Conservation (phyloP, 2,888 invertebrate species). For the Oxytorus armatus region DNA sequence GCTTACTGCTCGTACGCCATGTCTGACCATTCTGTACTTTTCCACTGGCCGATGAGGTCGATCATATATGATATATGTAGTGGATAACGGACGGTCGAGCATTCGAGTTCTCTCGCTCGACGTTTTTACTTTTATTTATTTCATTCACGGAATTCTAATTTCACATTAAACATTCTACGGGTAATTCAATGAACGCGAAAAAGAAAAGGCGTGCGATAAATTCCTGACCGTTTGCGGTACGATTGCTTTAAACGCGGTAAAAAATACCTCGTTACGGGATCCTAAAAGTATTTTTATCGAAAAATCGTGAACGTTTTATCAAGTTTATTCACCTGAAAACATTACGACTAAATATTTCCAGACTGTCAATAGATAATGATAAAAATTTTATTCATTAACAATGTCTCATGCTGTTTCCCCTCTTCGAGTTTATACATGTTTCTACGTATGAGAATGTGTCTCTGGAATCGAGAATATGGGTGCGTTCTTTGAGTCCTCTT, state of each 20-base stretch:
- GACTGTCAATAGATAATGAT: too few species aligned
- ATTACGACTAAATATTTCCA: too few species aligned
- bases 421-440: neutral
- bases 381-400: too few species aligned
- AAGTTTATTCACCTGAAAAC: too few species aligned
- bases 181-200: neutral
- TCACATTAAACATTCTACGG: slow-evolving; percentile 22
- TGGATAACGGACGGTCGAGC: slow-evolving; percentile 43
- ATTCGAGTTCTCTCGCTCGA: slow-evolving; percentile 41
- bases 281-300: too few species aligned
- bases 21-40: slow-evolving; percentile 69
- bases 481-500: neutral
- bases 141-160: slow-evolving; percentile 33
- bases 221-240: neutral
- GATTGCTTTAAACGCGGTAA: too few species aligned
- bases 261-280: too few species aligned
- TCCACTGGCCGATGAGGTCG: slow-evolving; percentile 65
- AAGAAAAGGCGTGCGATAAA: neutral
- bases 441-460: slow-evolving; percentile 4
- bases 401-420: too few species aligned
- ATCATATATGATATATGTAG: slow-evolving; percentile 38
- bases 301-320: too few species aligned
- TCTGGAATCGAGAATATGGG: neutral
- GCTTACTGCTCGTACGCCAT: slow-evolving; percentile 35
- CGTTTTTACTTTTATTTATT: slow-evolving; percentile 43